Base-by-base conservation (phyloP, 1,140 invertebrate species). In the Caenorhabditis briggsae region DNA sequence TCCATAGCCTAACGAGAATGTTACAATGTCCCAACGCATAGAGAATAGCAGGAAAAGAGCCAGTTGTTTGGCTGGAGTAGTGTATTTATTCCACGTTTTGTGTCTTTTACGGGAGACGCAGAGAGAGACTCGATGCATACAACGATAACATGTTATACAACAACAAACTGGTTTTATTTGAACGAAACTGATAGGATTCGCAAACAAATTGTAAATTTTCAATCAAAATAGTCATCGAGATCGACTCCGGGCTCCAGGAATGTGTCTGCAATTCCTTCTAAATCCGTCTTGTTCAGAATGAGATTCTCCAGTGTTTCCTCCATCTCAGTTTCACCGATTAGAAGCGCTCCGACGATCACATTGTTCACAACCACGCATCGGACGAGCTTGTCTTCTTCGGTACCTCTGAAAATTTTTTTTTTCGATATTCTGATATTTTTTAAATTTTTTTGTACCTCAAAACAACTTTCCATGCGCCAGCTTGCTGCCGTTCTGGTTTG, bases 211-310 rank as follows among this genome's bases (percentile, higher is more conserved):
- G 5, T 53, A 9, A 14, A 53, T 53, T 53, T 50, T 93, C 89
- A 99, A 95, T 99, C 98, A 95, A 99, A 99, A 93, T 97, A 99
- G 94, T 99, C 98, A 93, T 98, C 97, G 91, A 99, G 97, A 93
- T 99, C 97, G 91, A 99, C 96, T 93, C 96, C 94, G 23, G 97
- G 97, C 94, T 99, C 95, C 6, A 99, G 94, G 87, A 99, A 95
- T 93, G 98, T 95, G 93, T 98, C 96, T 65, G 96, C 96, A 94
- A 95, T 96, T 25, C 94, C 93, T 88, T 95, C 95, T 55, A 99
- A 93, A 94, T 99, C 97, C 82, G 97, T 94, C 92, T 97, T 95
- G 94, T 98, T 97, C 18, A 98, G 93, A 91, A 99, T 99, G 61
- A 99, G 94, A 94, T 99, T 99, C 94, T 99, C 97, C 94, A 97